Conservation (phyloP, 2,888 invertebrate species). For the Macropis europaea region DNA sequence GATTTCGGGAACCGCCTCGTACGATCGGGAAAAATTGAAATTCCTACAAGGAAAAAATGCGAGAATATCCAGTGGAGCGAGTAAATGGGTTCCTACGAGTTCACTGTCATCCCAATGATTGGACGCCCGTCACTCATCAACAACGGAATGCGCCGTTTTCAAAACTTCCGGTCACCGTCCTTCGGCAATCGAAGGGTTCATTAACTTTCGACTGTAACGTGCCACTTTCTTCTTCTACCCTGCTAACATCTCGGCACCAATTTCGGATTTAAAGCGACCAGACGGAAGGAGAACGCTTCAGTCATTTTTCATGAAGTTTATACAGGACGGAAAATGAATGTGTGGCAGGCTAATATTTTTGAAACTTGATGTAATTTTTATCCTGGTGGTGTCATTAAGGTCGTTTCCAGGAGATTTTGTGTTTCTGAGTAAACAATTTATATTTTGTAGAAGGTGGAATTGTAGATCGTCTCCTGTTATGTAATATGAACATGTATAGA, state of each 20-base stretch:
- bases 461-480: too few relatives aligned
- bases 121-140: constrained; percentile 64
- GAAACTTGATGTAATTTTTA: too few relatives aligned
- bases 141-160: constrained; percentile 59
- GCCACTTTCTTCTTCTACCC: constrained; percentile 27
- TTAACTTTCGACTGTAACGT: constrained; percentile 59
- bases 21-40: constrained; percentile 66
- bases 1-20: constrained; percentile 43
- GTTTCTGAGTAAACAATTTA: too few relatives aligned
- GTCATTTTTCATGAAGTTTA: too few relatives aligned
- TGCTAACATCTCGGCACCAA: background rate
- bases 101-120: constrained; percentile 64
- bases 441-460: too few relatives aligned
- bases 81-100: constrained; percentile 41
- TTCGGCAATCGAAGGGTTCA: constrained; percentile 52
- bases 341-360: too few relatives aligned
- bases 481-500: too few relatives aligned
- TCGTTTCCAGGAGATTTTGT: too few relatives aligned
- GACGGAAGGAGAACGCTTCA: too few relatives aligned
- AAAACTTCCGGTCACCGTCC: constrained; percentile 45
- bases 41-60: constrained; percentile 61
- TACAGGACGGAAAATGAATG: too few relatives aligned
- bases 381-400: too few relatives aligned
- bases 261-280: background rate
- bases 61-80: constrained; percentile 48